Conservation (phyloP, 2,113 vertebrate species). For the Phoxinus phoxinus region DNA sequence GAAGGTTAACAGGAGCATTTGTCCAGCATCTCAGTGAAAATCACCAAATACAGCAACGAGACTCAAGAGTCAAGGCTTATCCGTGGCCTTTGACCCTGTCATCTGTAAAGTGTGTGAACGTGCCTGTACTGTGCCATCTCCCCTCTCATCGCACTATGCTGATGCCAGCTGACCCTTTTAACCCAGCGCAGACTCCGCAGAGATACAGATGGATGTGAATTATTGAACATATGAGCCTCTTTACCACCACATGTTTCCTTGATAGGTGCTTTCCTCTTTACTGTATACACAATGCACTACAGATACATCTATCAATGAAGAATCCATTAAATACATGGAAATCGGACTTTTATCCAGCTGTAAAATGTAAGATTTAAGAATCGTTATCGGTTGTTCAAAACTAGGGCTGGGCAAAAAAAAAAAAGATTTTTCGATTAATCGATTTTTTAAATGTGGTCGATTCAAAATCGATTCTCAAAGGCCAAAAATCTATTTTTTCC, state of each 20-base stretch:
- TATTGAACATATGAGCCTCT: slow-evolving; percentile 37
- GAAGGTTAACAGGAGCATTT: background rate
- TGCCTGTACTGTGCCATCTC: background rate
- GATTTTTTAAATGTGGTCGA: too few relatives aligned
- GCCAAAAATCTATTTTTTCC: too few relatives aligned
- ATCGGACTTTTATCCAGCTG: background rate
- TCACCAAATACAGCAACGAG: background rate
- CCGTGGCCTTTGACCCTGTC: background rate
- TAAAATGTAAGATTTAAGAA: too few relatives aligned
- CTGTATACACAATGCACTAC: background rate
- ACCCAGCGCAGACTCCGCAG: background rate
- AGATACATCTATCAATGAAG: background rate
- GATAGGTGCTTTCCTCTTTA: background rate
- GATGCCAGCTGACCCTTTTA: slow-evolving; percentile 36
- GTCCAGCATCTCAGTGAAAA: background rate
- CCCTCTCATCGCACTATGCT: slow-evolving; percentile 13
- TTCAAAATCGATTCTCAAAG: too few relatives aligned
- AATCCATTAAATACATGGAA: background rate
- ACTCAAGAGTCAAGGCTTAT: background rate
- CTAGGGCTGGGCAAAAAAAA: too few relatives aligned
- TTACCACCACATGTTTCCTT: background rate
- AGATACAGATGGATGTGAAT: slow-evolving; percentile 32
- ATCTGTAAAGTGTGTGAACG: background rate
- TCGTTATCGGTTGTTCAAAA: too few relatives aligned
- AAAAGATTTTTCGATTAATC: too few relatives aligned